Conservation (phyloP, 2,113 vertebrate genomes). For the Gasterosteus nipponicus region DNA sequence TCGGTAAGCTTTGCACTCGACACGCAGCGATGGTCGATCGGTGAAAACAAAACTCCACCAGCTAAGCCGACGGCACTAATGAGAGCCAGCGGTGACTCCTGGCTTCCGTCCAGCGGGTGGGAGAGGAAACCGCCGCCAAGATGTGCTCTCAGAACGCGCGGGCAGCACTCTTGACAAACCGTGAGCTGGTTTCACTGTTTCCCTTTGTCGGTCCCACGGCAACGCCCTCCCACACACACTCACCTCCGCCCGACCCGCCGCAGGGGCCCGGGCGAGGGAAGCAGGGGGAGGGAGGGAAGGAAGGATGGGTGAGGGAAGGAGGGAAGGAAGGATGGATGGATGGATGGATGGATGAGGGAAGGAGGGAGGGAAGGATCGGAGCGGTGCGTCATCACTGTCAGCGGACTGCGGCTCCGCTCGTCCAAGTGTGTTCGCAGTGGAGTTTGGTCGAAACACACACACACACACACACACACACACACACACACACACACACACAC, state of each 20-base stretch:
- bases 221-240: constrained; percentile 66
- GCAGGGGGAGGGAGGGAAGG: too few species aligned
- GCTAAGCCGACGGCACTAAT: constrained; percentile 52
- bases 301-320: too few species aligned
- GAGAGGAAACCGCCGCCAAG: constrained; percentile 61
- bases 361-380: constrained; percentile 1
- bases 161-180: constrained; percentile 53
- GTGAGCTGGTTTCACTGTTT: constrained; percentile 16
- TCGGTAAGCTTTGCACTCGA: constrained; percentile 22
- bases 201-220: constrained; percentile 58
- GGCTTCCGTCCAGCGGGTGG: constrained; percentile 58
- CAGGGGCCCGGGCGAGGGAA: constrained; percentile 22
- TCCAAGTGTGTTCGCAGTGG: constrained; percentile 62
- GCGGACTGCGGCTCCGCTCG: constrained; percentile 31
- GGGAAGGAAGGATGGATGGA: too few species aligned
- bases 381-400: constrained; percentile 52
- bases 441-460: constrained; percentile 38
- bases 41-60: constrained; percentile 57
- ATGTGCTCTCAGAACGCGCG: constrained; percentile 66
- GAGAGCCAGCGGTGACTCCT: constrained; percentile 53
- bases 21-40: background rate
- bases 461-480: background rate
- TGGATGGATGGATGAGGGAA: too few species aligned
- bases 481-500: background rate
- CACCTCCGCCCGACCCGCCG: constrained; percentile 66